Conservation (phyloP, 2,888 invertebrate species). For the Aphodius sticticus region DNA sequence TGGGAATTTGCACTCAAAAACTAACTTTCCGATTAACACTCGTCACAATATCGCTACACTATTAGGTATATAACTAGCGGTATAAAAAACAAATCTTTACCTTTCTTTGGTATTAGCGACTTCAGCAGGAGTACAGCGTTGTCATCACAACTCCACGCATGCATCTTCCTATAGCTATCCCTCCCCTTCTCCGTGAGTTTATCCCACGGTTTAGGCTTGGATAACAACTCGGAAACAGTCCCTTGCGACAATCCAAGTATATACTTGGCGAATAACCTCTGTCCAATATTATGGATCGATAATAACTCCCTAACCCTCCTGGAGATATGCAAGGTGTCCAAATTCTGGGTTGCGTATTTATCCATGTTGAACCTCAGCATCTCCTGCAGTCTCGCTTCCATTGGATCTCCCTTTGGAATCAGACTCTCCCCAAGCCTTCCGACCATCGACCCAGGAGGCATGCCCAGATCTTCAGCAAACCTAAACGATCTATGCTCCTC, state of each 20-base stretch:
- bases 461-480: slow-evolving; percentile 83
- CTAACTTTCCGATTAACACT: not conserved
- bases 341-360: slow-evolving; percentile 90
- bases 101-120: slow-evolving; percentile 97
- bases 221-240: slow-evolving; percentile 96
- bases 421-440: slow-evolving; percentile 87
- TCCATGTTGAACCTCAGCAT: slow-evolving; percentile 96
- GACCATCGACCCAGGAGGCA: slow-evolving; percentile 83
- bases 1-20: not conserved
- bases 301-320: slow-evolving; percentile 91
- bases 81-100: slow-evolving; percentile 66
- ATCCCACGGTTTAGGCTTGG: slow-evolving; percentile 99
- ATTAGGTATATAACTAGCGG: slow-evolving; percentile 24
- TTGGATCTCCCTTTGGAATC: slow-evolving; percentile 91
- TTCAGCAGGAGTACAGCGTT: slow-evolving; percentile 96
- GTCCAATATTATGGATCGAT: slow-evolving; percentile 98
- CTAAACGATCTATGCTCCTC: slow-evolving; percentile 80
- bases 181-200: slow-evolving; percentile 99
- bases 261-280: slow-evolving; percentile 97
- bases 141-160: slow-evolving; percentile 99
- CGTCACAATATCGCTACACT: not conserved
- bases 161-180: slow-evolving; percentile 99
- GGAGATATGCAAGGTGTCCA: slow-evolving; percentile 95
- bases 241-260: slow-evolving; percentile 97
- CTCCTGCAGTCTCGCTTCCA: slow-evolving; percentile 92